Conservation (phyloP, 2,888 invertebrate species). For the Zeuzera pyrina region DNA sequence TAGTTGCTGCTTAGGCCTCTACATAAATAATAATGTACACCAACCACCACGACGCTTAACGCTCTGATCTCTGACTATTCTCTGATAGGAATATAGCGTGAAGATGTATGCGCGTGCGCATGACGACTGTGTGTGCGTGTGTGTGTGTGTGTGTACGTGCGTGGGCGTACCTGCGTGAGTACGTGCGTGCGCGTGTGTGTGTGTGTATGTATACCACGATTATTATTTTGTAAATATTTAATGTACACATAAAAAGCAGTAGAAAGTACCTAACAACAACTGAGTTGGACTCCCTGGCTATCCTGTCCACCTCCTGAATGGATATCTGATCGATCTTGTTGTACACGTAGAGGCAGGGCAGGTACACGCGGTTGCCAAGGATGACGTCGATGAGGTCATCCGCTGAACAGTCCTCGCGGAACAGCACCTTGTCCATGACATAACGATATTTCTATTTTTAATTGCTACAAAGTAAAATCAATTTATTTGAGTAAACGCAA, state of each 20-base stretch:
- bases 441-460: too few relatives aligned
- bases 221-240: not conserved
- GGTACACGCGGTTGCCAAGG: constrained; percentile 93
- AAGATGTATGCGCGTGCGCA: too few relatives aligned
- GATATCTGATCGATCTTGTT: constrained; percentile 99
- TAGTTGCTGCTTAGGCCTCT: too few relatives aligned
- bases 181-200: not conserved
- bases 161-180: not conserved
- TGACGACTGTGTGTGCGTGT: too few relatives aligned
- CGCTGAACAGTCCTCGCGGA: constrained; percentile 94
- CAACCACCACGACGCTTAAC: too few relatives aligned
- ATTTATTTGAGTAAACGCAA: too few relatives aligned
- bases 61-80: too few relatives aligned
- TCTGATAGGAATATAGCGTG: too few relatives aligned
- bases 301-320: constrained; percentile 96
- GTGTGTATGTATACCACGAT: not conserved
- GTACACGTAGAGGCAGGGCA: constrained; percentile 98
- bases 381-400: constrained; percentile 99
- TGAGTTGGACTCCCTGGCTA: constrained; percentile 90
- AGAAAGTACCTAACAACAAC: constrained; percentile 90
- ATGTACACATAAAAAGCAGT: constrained; percentile 1
- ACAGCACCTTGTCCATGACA: constrained; percentile 79
- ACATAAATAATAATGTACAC: too few relatives aligned
- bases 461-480: too few relatives aligned
- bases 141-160: not conserved